phyloP scores from a whole-genome alignment of 37 sponge, comb jelly and placozoan species.

The Cladorhizidae sp. region DNA sequence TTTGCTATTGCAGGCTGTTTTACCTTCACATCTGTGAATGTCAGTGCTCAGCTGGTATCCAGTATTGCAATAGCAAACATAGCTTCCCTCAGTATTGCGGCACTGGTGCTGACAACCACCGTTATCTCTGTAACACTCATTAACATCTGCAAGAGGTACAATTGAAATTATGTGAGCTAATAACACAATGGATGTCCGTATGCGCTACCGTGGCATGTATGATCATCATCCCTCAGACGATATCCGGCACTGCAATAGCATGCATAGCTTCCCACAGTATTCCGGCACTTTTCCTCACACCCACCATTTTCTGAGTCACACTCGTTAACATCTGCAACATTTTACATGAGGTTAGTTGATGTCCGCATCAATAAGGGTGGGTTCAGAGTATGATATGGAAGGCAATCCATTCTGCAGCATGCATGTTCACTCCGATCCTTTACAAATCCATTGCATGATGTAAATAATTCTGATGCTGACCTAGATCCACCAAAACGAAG shows the following conservation, averaged over 20 bases:
- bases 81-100: background rate
- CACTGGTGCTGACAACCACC: background rate
- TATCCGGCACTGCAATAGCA: constrained; percentile 2
- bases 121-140: background rate
- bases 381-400: no score
- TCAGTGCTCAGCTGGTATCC: background rate
- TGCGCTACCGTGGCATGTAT: background rate
- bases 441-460: no score
- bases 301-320: background rate
- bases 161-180: no score
- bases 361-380: no score
- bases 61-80: background rate
- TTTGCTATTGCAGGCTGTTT: no score
- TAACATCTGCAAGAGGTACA: background rate
- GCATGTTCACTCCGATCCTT: no score
- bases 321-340: constrained; percentile 1
- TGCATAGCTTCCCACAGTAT: background rate
- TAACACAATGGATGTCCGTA: no score
- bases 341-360: no score
- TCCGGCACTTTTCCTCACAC: background rate
- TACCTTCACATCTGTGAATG: background rate
- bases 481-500: no score
- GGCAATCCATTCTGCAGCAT: no score
- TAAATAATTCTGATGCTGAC: no score
- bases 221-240: background rate